Conservation (phyloP, 1,140 invertebrate species). For the Papilio glaucus region DNA sequence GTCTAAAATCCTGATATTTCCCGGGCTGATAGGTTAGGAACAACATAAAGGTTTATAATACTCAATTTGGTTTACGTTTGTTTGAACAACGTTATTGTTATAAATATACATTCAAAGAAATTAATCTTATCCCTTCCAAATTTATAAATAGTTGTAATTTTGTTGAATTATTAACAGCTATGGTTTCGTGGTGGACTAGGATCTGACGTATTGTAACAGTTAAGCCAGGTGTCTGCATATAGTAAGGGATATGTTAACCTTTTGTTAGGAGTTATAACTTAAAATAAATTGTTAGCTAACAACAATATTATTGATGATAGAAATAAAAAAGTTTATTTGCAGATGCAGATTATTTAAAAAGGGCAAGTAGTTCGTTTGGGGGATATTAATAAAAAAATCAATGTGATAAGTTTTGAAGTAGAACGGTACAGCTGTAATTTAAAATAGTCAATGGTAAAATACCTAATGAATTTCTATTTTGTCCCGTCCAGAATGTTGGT, state of each 20-base stretch:
- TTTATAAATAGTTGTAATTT: too few relatives aligned
- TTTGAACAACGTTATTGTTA: too few relatives aligned
- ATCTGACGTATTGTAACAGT: not conserved
- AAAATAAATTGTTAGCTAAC: not conserved
- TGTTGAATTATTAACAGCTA: too few relatives aligned
- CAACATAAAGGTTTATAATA: too few relatives aligned
- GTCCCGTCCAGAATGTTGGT: too few relatives aligned
- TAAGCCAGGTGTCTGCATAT: not conserved
- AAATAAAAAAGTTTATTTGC: not conserved
- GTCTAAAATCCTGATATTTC: too few relatives aligned
- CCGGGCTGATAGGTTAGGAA: too few relatives aligned
- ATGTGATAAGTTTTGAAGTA: not conserved
- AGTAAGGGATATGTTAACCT: not conserved
- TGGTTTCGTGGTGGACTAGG: too few relatives aligned
- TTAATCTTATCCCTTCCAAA: too few relatives aligned
- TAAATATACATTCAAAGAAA: too few relatives aligned
- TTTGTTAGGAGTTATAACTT: not conserved
- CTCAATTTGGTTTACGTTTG: too few relatives aligned
- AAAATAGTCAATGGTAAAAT: not conserved
- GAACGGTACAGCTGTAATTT: not conserved
- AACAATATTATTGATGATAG: not conserved
- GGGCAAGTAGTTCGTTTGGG: not conserved
- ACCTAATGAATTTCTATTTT: not conserved
- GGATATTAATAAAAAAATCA: not conserved
- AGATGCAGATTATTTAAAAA: not conserved